Evolutionary conservation across 2,113 vertebrate genomes (phyloP), one percentile per base, ranked within the genome.

Genomic region (Prunella fulvescens): DNA sequence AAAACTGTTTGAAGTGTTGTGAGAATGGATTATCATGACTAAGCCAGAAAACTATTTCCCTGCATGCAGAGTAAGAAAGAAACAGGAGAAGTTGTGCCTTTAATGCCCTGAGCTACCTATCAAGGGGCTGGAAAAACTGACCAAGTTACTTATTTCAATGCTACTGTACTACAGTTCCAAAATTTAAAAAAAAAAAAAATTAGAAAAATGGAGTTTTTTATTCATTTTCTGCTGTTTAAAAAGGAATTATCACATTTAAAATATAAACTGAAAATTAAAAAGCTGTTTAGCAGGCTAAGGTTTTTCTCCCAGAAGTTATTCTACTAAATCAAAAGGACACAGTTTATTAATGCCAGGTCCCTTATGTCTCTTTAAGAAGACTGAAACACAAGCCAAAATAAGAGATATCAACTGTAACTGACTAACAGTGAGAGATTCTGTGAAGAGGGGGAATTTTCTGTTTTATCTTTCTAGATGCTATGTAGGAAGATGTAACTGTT

Each of bases 131-230:
- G 12, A 70, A 93, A 83, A 93, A 70, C 3, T 53, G 4, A 80
- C n/a, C 31, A 50, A 58, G n/a, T 26, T 47, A 61, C 18, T 58
- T 26, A 61, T 62, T 62, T 50, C 42, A 58, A 33, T 47, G 23
- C 19, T 81, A 60, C 19, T n/a, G 19, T 15, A 76, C 28, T 14
- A 69, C 11, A 69, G 26, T 11, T 37, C 16, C 24, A 64, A 73
- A 90, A 44, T 14, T 15, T 0, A 4, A 44, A 42, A 40, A 23
- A 22, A 33, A 57, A 35, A 28, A 11, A 7, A 26, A 5, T 9
- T 7, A 19, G 6, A 25, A 23, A 24, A 5, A 70, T 15, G 1
- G 25, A 6, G 2, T 18, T 57, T 71, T 39, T 4, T 3, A 10
- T 47, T 15, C 18, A 79, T 40, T 86, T 53, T 12, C 23, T 11